Percentiles rank a stretch among this genome's conserved stretches.
phyloP scores from a whole-genome alignment of 2,888 invertebrate genomes.

The Metalampra italica region DNA sequence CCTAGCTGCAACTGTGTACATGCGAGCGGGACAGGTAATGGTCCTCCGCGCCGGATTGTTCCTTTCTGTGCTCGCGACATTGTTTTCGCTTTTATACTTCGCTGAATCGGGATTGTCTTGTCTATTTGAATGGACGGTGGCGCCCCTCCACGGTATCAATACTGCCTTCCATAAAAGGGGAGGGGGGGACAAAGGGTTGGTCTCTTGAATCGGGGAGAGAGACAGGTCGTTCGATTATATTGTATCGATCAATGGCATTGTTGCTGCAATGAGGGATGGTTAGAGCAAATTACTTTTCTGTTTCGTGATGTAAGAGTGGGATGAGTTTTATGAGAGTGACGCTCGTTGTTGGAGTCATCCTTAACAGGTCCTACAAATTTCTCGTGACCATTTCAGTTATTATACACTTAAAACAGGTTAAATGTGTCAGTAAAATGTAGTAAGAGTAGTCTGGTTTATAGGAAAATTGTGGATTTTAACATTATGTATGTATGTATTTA shows the following conservation, averaged over 20 bases:
- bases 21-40: constrained; percentile 56
- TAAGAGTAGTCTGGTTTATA: too few relatives aligned
- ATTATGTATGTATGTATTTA: too few relatives aligned
- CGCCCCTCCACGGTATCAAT: constrained; percentile 76
- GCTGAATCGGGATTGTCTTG: constrained; percentile 78
- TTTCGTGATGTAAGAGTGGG: constrained; percentile 41
- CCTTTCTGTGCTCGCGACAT: constrained; percentile 78
- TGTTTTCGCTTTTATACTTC: constrained; percentile 77
- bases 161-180: constrained; percentile 73
- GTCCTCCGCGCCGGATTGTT: constrained; percentile 75
- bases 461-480: too few relatives aligned
- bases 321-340: constrained; percentile 20
- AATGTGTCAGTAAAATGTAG: too few relatives aligned
- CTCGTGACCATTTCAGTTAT: background rate
- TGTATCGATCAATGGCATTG: constrained; percentile 74
- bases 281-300: constrained; percentile 76
- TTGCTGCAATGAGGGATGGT: constrained; percentile 70
- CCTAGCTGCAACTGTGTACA: constrained; percentile 24
- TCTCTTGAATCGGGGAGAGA: constrained; percentile 77
- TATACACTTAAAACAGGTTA: background rate
- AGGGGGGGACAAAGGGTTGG: constrained; percentile 76
- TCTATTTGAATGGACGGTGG: constrained; percentile 74
- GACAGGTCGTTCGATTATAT: constrained; percentile 77
- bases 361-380: background rate
- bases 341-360: constrained; percentile 6